Base-by-base conservation (phyloP, 2,113 vertebrate species). In the Dicentrarchus labrax region DNA sequence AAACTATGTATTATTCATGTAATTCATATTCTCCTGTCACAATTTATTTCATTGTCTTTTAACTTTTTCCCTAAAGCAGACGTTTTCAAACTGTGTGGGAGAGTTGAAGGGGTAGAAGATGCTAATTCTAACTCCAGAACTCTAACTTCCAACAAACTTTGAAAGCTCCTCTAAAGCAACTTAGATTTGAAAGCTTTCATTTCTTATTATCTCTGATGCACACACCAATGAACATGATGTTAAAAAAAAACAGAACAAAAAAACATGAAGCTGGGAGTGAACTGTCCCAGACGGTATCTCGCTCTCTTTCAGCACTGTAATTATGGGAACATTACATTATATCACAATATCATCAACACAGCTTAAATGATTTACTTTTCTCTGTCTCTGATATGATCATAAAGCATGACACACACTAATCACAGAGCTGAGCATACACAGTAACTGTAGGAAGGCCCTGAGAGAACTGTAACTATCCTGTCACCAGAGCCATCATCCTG, bases 341-440 rank as follows among this genome's bases (percentile, higher is more conserved):
- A 65, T 69, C 61, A 68, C 54, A 53, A 22, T 16, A 71, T 39
- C 22, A 39, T 70, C 66, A 57, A 65, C 48, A 21, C 65, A 24
- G 36, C 65, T 70, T 60, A 39, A 24, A 24, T 68, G 11, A 43
- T 60, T 41, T 47, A 48, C 59, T 64, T 64, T 48, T 38, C 56
- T 62, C 30, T 30, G 43, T 24, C 54, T 41, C 15, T 41, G 54
- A 48, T 51, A 24, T 56, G 75, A 59, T 77, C 43, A 43, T 65
- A 45, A 66, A 73, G 24, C 45, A 43, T 51, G 39, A 64, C 76
- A 71, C 13, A 1, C 66, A 76, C 21, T 65, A 76, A 71, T 71
- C 59, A 70, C 53, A 77, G 68, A 65, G 65, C 47, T 24, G 57
- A 30, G 73, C 5, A 56, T 15, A 60, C 41, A 17, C 47, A 47